Evolutionary conservation across 2,797 vertebrate species (phyloP).

Genomic region (Philypnodon macrostomus): DNA sequence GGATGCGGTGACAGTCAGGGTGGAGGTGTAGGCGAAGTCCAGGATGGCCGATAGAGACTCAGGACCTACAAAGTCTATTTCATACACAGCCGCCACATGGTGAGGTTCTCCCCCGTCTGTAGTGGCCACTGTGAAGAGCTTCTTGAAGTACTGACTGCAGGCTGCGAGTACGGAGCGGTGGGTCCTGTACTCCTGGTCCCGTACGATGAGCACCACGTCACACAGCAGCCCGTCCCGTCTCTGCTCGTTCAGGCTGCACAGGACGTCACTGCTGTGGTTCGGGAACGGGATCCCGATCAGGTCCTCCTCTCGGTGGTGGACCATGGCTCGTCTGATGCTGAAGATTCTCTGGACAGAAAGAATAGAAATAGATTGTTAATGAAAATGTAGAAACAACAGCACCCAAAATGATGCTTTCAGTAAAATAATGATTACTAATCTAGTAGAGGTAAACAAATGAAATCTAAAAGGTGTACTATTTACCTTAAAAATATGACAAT

Average conservation of each 20-base stretch:
- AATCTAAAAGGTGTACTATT: too few relatives aligned
- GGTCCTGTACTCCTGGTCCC: conserved; percentile 93
- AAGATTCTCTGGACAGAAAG: conserved; percentile 13
- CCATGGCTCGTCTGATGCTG: conserved; percentile 76
- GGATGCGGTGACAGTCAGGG: conserved; percentile 91
- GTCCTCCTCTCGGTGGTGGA: conserved; percentile 88
- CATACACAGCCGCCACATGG: conserved; percentile 80
- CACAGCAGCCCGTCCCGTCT: conserved; percentile 91
- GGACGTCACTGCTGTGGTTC: conserved; percentile 95
- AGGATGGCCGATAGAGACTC: conserved; percentile 95
- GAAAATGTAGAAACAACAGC: not conserved
- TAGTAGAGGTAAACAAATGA: too few relatives aligned
- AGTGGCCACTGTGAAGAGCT: conserved; percentile 91
- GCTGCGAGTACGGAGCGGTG: conserved; percentile 94
- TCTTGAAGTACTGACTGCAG: conserved; percentile 98
- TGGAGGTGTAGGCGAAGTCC: conserved; percentile 98
- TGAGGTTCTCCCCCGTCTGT: conserved; percentile 76
- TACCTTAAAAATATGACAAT: too few relatives aligned
- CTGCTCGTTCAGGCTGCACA: conserved; percentile 95
- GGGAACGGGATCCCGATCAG: conserved; percentile 98
- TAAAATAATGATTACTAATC: too few relatives aligned
- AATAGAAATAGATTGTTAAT: not conserved
- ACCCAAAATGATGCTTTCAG: too few relatives aligned
- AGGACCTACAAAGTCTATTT: conserved; percentile 95
- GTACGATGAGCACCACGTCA: conserved; percentile 92